These are phyloP conservation scores for Leptobrachium leishanense DNA, from an alignment of 2,113 vertebrate species.

Conservation along the genomic window DNA sequence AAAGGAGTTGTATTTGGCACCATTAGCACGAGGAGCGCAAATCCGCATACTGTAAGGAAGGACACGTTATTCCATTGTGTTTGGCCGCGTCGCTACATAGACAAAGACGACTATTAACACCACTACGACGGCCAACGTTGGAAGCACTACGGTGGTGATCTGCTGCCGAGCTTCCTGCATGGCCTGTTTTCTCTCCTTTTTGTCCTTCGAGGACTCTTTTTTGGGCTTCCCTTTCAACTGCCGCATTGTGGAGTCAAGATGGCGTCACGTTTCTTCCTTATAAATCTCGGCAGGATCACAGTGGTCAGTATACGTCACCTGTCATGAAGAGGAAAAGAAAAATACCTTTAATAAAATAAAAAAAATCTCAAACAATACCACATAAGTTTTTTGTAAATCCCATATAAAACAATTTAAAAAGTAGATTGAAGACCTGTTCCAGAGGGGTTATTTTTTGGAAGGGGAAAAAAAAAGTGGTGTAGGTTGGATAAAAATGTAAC, in stretches of 20 bases:
- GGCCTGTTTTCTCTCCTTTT: conserved; percentile 94
- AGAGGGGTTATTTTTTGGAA: too few relatives aligned
- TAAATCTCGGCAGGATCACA: too few relatives aligned
- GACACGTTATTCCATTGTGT: conserved; percentile 71
- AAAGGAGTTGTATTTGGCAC: conserved; percentile 57
- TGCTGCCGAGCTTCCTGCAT: conserved; percentile 96
- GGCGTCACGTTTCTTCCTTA: too few relatives aligned
- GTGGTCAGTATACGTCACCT: too few relatives aligned
- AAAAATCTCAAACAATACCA: too few relatives aligned
- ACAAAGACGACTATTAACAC: conserved; percentile 91
- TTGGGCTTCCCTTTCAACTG: conserved; percentile 96
- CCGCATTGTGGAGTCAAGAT: conserved; percentile 75
- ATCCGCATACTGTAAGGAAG: not conserved
- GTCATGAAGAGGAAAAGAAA: too few relatives aligned
- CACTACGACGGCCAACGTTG: conserved; percentile 83
- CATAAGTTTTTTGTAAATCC: too few relatives aligned
- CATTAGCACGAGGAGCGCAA: conserved; percentile 23
- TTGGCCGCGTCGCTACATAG: conserved; percentile 90
- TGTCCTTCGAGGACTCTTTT: conserved; percentile 94
- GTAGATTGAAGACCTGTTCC: too few relatives aligned
- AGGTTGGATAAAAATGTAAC: too few relatives aligned
- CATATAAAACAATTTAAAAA: too few relatives aligned
- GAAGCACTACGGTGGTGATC: conserved; percentile 87
- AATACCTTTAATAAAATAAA: too few relatives aligned
- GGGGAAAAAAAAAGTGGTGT: too few relatives aligned